Conservation (phyloP, 2,888 invertebrate species). For the Trissolcus japonicus region DNA sequence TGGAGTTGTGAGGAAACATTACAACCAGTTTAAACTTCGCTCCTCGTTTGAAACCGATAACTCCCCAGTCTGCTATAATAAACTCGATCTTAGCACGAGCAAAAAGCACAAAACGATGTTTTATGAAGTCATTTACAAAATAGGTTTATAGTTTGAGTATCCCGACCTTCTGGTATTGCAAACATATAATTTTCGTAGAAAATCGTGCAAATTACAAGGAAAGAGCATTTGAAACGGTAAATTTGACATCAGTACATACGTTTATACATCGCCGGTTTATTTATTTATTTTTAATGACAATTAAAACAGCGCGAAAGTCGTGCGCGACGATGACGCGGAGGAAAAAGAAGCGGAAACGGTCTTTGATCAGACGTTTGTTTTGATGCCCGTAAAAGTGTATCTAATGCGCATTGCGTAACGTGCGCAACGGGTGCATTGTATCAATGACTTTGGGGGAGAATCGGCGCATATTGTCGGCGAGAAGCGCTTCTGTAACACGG, state of each 20-base stretch:
- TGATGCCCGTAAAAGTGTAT: conserved; percentile 26
- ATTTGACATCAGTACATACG: too few relatives aligned
- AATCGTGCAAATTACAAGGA: background rate
- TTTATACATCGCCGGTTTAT: background rate
- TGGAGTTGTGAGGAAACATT: background rate
- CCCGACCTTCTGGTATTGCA: too few relatives aligned
- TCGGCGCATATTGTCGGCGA: conserved; percentile 40
- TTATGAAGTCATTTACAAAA: too few relatives aligned
- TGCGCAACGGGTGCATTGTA: conserved; percentile 22
- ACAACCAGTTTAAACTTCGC: too few relatives aligned
- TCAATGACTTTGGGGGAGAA: conserved; percentile 48
- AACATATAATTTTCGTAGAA: background rate
- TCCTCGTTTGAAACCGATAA: too few relatives aligned
- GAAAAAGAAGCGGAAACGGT: conserved; percentile 30
- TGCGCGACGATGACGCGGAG: background rate
- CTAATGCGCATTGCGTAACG: conserved; percentile 36
- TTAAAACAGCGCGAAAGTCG: conserved; percentile 7
- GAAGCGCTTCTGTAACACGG: conserved; percentile 53
- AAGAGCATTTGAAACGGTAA: background rate
- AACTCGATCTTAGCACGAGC: too few relatives aligned
- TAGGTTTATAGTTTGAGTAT: too few relatives aligned
- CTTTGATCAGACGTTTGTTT: conserved; percentile 37
- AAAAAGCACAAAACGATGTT: too few relatives aligned
- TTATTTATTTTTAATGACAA: conserved; percentile 13
- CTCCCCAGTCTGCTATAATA: too few relatives aligned